phyloP scores from a whole-genome alignment of 2,797 vertebrate genomes.

The Knipowitschia caucasica region DNA sequence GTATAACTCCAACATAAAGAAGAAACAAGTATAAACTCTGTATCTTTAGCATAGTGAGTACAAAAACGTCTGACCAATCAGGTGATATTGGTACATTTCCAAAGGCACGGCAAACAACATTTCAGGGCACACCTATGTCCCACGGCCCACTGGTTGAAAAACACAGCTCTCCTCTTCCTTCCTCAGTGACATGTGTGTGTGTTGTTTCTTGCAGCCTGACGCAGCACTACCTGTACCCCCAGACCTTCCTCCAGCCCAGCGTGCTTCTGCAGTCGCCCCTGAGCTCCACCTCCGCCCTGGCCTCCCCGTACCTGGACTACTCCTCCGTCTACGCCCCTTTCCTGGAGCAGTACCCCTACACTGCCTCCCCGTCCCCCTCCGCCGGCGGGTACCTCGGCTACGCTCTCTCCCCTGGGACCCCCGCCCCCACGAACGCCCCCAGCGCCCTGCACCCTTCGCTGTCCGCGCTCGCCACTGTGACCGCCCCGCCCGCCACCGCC shows the following conservation, averaged over 20 bases:
- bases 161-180: too few relatives aligned
- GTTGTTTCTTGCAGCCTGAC: slow-evolving; percentile 76
- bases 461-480: slow-evolving; percentile 49
- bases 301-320: slow-evolving; percentile 92
- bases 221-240: slow-evolving; percentile 91
- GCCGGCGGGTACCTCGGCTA: slow-evolving; percentile 85
- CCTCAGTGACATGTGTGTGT: too few relatives aligned
- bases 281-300: slow-evolving; percentile 76
- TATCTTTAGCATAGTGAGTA: too few relatives aligned
- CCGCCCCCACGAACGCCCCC: slow-evolving; percentile 53
- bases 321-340: slow-evolving; percentile 86
- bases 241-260: slow-evolving; percentile 88
- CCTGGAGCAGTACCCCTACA: slow-evolving; percentile 89
- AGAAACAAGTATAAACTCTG: too few relatives aligned
- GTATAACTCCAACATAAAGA: too few relatives aligned
- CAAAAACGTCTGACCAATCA: too few relatives aligned
- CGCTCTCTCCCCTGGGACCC: slow-evolving; percentile 75
- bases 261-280: slow-evolving; percentile 90
- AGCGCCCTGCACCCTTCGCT: slow-evolving; percentile 52
- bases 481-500: slow-evolving; percentile 67
- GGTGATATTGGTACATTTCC: too few relatives aligned
- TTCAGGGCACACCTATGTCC: too few relatives aligned
- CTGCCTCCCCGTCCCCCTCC: slow-evolving; percentile 86
- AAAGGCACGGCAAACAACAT: too few relatives aligned
- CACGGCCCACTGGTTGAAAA: too few relatives aligned